Base-by-base conservation (phyloP, 2,113 vertebrate genomes). In the Pedionomus torquatus region DNA sequence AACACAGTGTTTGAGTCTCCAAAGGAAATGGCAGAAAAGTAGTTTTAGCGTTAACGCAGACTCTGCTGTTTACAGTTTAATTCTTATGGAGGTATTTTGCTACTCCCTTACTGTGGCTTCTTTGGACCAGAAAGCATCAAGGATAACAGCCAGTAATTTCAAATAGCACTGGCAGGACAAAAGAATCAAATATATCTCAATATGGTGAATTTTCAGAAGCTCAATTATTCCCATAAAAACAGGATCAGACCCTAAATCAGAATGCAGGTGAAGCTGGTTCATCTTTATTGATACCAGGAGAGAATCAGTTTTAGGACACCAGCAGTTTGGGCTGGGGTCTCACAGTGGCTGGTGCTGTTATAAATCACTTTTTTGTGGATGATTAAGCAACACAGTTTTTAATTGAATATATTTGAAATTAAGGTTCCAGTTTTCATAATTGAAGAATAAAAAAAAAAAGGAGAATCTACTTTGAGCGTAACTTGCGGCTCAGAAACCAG, bases 1-100 rank as follows among this genome's bases (percentile, higher is more conserved):
- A 87, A 37, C 33, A n/a, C 9, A 91, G 31, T 39, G 37, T 44
- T 76, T 33, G 49, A 89, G 26, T 66, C 51, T 77, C 78, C 71
- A 83, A 51, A 90, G 64, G 51, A 93, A 94, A 93, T 63, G 37
- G 28, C 43, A 95, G 66, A 90, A 85, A 90, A 95, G 26, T 35
- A 54, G 28, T 46, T 83, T 65, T 25, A 74, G 63, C 65, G 24
- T 30, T 70, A 80, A 72, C 48, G 49, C 13, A 48, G 19, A 44
- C 57, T 24, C 18, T 46, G 23, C 10, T 68, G 48, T 77, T 96
- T 80, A 87, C 44, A 80, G 23, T 69, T 58, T 51, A 54, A 35
- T 77, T 87, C 51, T 71, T 35, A 35, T 0, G 37, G 41, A 87
- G 26, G 4, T 24, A 52, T 37, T 75, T 20, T 44, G 61, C 17